Conservation (phyloP, 2,888 invertebrate species). For the Drosophila mercatorum region DNA sequence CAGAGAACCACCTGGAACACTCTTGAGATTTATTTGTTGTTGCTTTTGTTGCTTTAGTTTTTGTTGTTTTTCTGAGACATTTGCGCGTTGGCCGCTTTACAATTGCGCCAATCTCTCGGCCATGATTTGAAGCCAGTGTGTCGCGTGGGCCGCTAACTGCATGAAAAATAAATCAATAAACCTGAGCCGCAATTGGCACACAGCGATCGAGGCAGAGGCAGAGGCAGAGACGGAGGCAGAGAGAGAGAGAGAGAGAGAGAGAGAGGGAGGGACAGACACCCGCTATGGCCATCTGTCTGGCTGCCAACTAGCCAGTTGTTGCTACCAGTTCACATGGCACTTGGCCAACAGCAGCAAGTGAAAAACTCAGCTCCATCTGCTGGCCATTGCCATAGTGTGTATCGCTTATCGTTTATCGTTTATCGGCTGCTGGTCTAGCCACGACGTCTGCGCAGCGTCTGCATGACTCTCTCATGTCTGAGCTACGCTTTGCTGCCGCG, state of each 20-base stretch:
- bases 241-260: too few relatives aligned
- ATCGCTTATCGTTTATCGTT: conserved; percentile 36
- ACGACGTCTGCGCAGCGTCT: conserved; percentile 70
- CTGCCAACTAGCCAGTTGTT: conserved; percentile 6
- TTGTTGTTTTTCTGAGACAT: conserved; percentile 5
- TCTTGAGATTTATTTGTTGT: conserved; percentile 6
- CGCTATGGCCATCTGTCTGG: conserved; percentile 63
- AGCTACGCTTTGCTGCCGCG: conserved; percentile 2
- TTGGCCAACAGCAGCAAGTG: conserved; percentile 58
- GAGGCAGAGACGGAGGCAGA: conserved; percentile 26
- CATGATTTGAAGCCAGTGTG: conserved; percentile 53
- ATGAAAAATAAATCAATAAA: conserved; percentile 68
- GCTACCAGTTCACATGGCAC: conserved; percentile 47
- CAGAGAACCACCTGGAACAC: not conserved
- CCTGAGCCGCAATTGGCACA: conserved; percentile 68
- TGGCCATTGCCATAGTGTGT: conserved; percentile 7
- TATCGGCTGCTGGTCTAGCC: conserved; percentile 55
- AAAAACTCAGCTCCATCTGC: conserved; percentile 15
- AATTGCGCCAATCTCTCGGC: conserved; percentile 64
- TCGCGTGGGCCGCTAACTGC: conserved; percentile 53
- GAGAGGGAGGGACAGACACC: conserved; percentile 42
- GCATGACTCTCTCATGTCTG: conserved; percentile 21
- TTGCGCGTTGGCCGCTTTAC: conserved; percentile 61
- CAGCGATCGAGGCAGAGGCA: conserved; percentile 26
- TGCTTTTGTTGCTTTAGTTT: not conserved